Evolutionary conservation across 2,888 invertebrate species (phyloP), one percentile per base, ranked within the genome.

Genomic region (Panorpa germanica): DNA sequence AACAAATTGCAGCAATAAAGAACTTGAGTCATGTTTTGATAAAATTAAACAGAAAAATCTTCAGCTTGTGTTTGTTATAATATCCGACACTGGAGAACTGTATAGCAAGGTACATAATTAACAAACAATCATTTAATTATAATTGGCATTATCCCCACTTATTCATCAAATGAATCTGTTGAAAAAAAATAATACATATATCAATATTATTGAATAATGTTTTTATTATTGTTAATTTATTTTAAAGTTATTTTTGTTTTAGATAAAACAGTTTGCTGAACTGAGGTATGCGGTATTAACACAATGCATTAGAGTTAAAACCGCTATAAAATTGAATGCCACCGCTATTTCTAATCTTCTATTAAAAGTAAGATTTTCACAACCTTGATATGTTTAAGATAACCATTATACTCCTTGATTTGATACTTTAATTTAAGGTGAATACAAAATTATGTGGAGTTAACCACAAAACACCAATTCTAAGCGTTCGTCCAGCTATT

Each of bases 251-350:
- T 20, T 20, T 12, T 9, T 17, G 8, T 12, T 40, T 17, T 46
- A 58, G 55, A 61, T 73, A 0, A 81, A 81, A 42, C 65, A 70
- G 43, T 52, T 60, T 9, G 72, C 80, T 0, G 82, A 83, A 49
- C 44, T 73, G 2, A 53, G 57, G 9, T 57, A 68, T 9, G 78
- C 77, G 1, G 59, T 75, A 31, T 47, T 78, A 25, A 82, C 80
- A 1, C 88, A 75, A 47, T 88, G 76, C 50, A 60, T 72, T 35
- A 73, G 69, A 52, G 39, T 49, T 1, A 38, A 35, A 2, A 72
- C 69, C 1, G 34, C 82, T 45, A 70, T 81, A 0, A 91, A 91
- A 51, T 45, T 88, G 33, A 82, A 82, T 53, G 85, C 86, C 0
- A 53, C 67, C 28, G 78, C 77, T 0, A 55, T 68, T 1, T 51